phyloP scores from a whole-genome alignment of 2,888 invertebrate genomes.

The Disparrhopalites patrizii region DNA sequence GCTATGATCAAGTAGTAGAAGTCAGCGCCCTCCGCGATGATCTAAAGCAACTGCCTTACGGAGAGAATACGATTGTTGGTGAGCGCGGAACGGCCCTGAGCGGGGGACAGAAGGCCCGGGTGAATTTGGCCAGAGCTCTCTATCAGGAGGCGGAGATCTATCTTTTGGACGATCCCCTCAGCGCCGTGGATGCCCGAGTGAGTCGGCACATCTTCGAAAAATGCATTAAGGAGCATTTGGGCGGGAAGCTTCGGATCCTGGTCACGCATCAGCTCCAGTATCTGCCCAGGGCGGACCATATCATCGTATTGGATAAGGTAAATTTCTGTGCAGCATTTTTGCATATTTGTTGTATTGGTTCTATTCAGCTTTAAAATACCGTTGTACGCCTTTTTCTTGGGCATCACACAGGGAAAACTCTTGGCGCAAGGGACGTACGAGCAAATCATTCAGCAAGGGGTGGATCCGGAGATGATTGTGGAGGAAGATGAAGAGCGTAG shows the following conservation, averaged over 20 bases:
- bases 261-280: conserved; percentile 75
- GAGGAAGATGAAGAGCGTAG: conserved; percentile 40
- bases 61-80: conserved; percentile 56
- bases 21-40: conserved; percentile 36
- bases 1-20: conserved; percentile 31
- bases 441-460: conserved; percentile 54
- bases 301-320: conserved; percentile 42
- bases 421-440: conserved; percentile 61
- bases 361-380: not conserved
- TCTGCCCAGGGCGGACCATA: conserved; percentile 43
- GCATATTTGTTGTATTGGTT: no score
- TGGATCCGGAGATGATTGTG: conserved; percentile 50
- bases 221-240: conserved; percentile 51
- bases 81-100: conserved; percentile 55
- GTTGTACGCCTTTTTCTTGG: not conserved
- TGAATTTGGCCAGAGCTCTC: conserved; percentile 50
- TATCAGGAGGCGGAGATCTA: conserved; percentile 51
- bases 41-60: conserved; percentile 52
- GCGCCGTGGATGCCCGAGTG: conserved; percentile 55
- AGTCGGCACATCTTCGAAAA: conserved; percentile 48
- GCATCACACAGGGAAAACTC: conserved; percentile 56
- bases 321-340: not conserved
- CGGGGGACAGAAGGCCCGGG: conserved; percentile 57
- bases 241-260: conserved; percentile 53
- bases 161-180: no score